A percentile compares a stretch with the other conserved stretches of the same genome.
phyloP scores from a whole-genome alignment of 2,113 vertebrate genomes.

The Merops nubicus region DNA sequence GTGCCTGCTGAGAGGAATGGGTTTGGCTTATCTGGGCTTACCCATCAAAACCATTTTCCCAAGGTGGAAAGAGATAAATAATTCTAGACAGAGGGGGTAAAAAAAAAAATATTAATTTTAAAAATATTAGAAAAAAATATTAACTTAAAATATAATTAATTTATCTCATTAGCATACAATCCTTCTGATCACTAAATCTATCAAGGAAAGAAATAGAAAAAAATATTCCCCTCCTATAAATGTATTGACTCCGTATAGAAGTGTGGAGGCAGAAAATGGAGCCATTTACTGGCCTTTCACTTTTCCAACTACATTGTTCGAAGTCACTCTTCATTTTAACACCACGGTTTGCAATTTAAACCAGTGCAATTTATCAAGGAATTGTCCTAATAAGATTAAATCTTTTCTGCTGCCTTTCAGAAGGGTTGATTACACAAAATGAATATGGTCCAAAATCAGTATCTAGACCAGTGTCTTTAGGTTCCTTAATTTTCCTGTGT shows the following conservation, averaged over 20 bases:
- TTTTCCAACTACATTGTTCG: not conserved
- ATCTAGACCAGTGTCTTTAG: not conserved
- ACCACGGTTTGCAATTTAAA: conserved; percentile 3
- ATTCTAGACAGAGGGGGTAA: not conserved
- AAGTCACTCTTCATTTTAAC: not conserved
- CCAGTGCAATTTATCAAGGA: not conserved
- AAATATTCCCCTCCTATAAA: not conserved
- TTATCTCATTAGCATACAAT: not conserved
- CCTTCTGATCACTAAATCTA: not conserved
- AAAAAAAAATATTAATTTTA: not conserved
- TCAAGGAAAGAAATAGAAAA: not conserved
- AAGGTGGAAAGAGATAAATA: not conserved
- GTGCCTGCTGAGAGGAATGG: not conserved
- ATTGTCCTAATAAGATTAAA: conserved; percentile 1
- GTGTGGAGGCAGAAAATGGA: not conserved
- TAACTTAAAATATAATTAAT: not conserved
- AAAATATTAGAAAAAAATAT: not conserved
- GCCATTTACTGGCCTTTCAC: not conserved
- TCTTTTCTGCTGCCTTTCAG: conserved; percentile 4
- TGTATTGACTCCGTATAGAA: not conserved
- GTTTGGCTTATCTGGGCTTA: not conserved
- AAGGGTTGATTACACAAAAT: not conserved
- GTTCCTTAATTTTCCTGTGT: conserved; percentile 1
- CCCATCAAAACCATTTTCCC: accelerated
- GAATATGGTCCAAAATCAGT: not conserved